Conservation (phyloP, 2,888 invertebrate genomes). For the Morpho achilles region DNA sequence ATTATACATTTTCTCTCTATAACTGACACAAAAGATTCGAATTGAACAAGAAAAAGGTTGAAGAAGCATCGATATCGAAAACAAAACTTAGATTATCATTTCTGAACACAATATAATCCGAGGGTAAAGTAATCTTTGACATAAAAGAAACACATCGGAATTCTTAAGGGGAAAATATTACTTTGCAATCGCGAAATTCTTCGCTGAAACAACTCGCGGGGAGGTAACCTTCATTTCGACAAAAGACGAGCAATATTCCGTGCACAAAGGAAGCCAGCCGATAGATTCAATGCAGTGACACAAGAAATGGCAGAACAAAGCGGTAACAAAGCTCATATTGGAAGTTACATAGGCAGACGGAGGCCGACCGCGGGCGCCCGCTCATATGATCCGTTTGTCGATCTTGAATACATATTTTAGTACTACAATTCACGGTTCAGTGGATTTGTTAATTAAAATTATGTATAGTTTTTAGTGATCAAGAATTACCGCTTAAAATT, state of each 20-base stretch:
- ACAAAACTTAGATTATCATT: constrained; percentile 56
- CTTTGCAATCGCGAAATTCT: constrained; percentile 78
- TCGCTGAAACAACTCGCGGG: constrained; percentile 74
- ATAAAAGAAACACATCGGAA: constrained; percentile 76
- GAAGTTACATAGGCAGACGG: constrained; percentile 50
- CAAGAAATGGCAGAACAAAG: constrained; percentile 74
- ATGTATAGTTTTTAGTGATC: neutral
- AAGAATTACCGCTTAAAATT: neutral
- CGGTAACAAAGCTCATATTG: constrained; percentile 77
- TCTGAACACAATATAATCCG: constrained; percentile 63
- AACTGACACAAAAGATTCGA: no score
- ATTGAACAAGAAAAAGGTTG: constrained; percentile 4
- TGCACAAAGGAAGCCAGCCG: constrained; percentile 76
- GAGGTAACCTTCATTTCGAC: constrained; percentile 76
- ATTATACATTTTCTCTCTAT: no score
- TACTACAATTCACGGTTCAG: constrained; percentile 21
- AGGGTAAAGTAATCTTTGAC: constrained; percentile 72
- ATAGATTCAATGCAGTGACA: constrained; percentile 80
- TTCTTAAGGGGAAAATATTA: constrained; percentile 77
- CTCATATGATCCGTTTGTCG: constrained; percentile 20
- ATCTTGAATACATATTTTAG: constrained; percentile 28
- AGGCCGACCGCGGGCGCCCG: constrained; percentile 30
- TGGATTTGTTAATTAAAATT: neutral
- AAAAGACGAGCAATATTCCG: constrained; percentile 78
- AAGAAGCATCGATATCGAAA: constrained; percentile 47